Base-by-base conservation (phyloP, 2,888 invertebrate genomes). In the Dicyrtoma fusca region DNA sequence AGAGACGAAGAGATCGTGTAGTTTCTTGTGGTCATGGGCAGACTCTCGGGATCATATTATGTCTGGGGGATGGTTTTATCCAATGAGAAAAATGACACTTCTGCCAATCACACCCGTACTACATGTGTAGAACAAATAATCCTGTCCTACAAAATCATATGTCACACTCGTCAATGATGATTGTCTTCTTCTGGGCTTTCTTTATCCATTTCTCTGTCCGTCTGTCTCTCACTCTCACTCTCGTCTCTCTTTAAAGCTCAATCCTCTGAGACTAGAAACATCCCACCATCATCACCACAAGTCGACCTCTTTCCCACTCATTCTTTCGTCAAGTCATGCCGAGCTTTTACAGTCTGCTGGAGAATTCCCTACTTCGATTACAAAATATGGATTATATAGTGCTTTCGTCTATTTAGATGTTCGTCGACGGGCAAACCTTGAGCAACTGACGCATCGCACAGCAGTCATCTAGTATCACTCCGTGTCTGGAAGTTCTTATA, bases 1-100 rank as follows among this genome's bases (percentile, higher is more conserved):
- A 25, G 1, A 13, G 10, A 57, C 14, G 4, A n/a, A 25, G 3
- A 19, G 17, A 17, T 19, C 8, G 55, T 19, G 17, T 6, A 11
- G 5, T 53, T 49, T 49, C 25, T 11, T 53, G 14, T 53, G 26
- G 57, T 13, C 23, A 3, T 17, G 53, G 53, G 8, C 11, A 21
- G 53, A 26, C 25, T 57, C 21, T 25, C 23, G 23, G 25, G 23
- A 57, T 25, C 25, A 55, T 23, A 26, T 11, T 26, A 55, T 23
- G 57, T 11, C 57, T 25, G 23, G 19, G 17, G 44, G 44, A 47
- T 19, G 19, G 51, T 65, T 65, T 49, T 25, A 51, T 23, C 23
- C 65, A 65, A 65, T 65, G 26, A 70, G 62, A 70, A 70, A 70
- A 70, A 70, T 70, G 70, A 59, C 70, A 70, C 62, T 51, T 23